Evolutionary conservation across 2,113 vertebrate genomes (phyloP), one percentile per base, ranked within the genome.

Genomic region (Eonycteris spelaea): DNA sequence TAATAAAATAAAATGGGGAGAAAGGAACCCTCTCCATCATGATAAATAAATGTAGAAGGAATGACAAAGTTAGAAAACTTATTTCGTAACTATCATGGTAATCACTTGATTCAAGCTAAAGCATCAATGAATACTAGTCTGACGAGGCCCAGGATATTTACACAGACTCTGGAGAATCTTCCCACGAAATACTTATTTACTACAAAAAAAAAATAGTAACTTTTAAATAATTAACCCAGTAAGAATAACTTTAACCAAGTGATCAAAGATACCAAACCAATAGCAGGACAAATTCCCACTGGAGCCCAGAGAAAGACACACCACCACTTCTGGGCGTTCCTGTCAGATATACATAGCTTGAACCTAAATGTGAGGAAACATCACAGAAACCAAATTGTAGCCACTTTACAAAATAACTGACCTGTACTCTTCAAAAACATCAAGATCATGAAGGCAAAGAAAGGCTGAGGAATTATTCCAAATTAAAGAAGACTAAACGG

Each of bases 141-240:
- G 38, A 86, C 70, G 21, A 86, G 45, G 48, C 77, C 26, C 43
- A 78, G 38, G 55, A n/a, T 82, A 91, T 59, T 89, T 88, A 86
- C 4, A 74, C 3, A 82, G 22, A 67, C 33, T 85, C 19, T 70
- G 67, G 28, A 61, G 26, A 61, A 92, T n/a, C 40, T 88, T 19
- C n/a, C n/a, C 61, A 90, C 30, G 86, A 86, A 53, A 86, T 78
- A 90, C 8, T 92, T 74, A 57, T 59, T 75, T 94, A 85, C n/a
- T 90, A 86, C 9, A 92, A 96, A 84, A 59, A 30, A 79, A 70
- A 86, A 94, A 78, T 0, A 89, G 6, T 30, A 87, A 97, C 67
- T 88, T 91, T 28, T 91, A 5, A 68, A 45, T 16, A 26, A 82
- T 55, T 82, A 86, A 38, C 24, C n/a, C 59, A 77, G 16, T 21